Conservation (phyloP, 2,797 vertebrate genomes). For the Trichosurus vulpecula region DNA sequence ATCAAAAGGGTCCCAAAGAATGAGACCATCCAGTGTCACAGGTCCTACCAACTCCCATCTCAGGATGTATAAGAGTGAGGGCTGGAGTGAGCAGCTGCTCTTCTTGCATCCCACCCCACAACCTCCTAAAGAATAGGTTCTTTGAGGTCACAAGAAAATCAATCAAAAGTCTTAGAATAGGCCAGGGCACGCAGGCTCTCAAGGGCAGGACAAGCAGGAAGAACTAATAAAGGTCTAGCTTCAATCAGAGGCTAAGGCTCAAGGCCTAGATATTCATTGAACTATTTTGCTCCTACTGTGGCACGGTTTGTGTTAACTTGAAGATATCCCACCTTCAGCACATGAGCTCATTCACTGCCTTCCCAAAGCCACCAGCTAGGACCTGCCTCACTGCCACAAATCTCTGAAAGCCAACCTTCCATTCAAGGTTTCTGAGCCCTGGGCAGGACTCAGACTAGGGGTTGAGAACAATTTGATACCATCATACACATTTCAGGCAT, state of each 20-base stretch:
- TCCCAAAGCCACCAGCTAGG: not conserved
- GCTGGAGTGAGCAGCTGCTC: not conserved
- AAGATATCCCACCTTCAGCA: not conserved
- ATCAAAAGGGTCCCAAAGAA: not conserved
- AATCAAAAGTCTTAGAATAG: not conserved
- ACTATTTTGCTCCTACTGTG: not conserved
- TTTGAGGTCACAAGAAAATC: not conserved
- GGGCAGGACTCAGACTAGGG: not conserved
- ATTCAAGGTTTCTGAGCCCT: not conserved
- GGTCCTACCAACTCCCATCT: not conserved
- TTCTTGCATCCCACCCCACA: not conserved
- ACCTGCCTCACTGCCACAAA: not conserved
- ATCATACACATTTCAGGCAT: not conserved
- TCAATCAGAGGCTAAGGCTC: not conserved
- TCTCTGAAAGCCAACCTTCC: not conserved
- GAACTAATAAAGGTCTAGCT: not conserved
- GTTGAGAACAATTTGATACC: not conserved
- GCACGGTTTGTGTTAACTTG: conserved; percentile 5
- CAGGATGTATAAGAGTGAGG: not conserved
- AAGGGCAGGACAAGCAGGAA: not conserved
- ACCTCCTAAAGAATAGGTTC: not conserved
- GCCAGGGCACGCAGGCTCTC: not conserved
- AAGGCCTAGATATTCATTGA: not conserved
- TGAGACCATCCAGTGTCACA: not conserved
- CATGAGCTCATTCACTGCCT: not conserved